A percentile compares a stretch with the other conserved stretches of the same genome.
Evolutionary conservation across 2,113 vertebrate genomes (phyloP).

Genomic region (Strigops habroptila): DNA sequence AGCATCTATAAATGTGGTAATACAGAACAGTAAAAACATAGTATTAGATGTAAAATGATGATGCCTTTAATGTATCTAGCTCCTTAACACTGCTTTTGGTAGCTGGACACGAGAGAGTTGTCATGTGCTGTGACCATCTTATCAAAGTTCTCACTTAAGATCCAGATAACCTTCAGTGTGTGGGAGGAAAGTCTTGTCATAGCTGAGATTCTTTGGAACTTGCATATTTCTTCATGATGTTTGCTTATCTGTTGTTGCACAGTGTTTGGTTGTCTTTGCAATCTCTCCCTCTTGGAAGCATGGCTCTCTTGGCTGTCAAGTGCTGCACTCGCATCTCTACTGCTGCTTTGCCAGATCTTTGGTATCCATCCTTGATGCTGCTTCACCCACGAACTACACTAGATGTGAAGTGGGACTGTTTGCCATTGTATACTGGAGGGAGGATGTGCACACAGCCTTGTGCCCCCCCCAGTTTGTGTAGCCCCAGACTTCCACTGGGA

Average conservation of each 20-base stretch:
- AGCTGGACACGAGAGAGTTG: not conserved
- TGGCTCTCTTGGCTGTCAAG: not conserved
- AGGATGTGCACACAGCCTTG: not conserved
- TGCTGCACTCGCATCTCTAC: not conserved
- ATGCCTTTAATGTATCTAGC: not conserved
- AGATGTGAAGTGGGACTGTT: fast-evolving
- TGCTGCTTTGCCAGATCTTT: not conserved
- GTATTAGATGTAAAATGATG: not conserved
- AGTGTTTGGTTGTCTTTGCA: not conserved
- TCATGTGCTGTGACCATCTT: not conserved
- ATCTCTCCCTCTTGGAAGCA: not conserved
- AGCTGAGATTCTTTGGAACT: not conserved
- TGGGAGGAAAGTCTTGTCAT: not conserved
- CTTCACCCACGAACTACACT: not conserved
- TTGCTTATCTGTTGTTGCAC: not conserved
- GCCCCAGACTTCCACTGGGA: not conserved
- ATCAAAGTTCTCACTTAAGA: not conserved
- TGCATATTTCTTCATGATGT: not conserved
- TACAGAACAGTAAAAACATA: not conserved
- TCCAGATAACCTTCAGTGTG: not conserved
- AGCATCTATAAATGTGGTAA: not conserved
- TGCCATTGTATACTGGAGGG: not conserved
- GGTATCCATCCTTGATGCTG: not conserved
- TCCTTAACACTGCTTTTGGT: not conserved
- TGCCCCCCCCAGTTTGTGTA: fast-evolving